A percentile compares a stretch with the other conserved stretches of the same genome.
These are phyloP conservation scores for Patella pellucida DNA, from an alignment of 2,888 invertebrate species.

Conservation along the genomic window DNA sequence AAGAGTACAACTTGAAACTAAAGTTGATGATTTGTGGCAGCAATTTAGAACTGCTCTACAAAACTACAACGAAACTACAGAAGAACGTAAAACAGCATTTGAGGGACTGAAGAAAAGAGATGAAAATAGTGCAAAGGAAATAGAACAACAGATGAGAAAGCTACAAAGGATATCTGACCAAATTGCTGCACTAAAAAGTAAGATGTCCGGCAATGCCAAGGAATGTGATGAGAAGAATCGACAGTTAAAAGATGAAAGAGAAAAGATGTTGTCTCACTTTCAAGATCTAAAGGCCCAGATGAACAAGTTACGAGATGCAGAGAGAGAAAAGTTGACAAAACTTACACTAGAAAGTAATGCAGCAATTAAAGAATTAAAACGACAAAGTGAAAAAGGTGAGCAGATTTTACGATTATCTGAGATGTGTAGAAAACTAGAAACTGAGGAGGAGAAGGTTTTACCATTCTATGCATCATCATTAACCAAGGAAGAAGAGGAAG, in stretches of 20 bases:
- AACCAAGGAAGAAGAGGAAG: slow-evolving; percentile 68
- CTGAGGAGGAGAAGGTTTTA: slow-evolving; percentile 72
- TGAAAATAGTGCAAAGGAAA: slow-evolving; percentile 69
- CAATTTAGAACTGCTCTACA: slow-evolving; percentile 66
- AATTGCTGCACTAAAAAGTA: slow-evolving; percentile 66
- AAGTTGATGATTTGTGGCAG: slow-evolving; percentile 68
- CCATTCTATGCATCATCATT: slow-evolving; percentile 71
- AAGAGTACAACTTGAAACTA: slow-evolving; percentile 65
- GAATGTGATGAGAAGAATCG: slow-evolving; percentile 70
- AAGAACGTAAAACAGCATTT: slow-evolving; percentile 68
- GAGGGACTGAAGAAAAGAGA: slow-evolving; percentile 69
- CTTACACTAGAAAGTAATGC: slow-evolving; percentile 69
- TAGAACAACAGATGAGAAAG: slow-evolving; percentile 70
- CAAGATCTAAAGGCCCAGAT: slow-evolving; percentile 70
- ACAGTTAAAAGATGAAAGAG: slow-evolving; percentile 68
- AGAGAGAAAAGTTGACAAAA: slow-evolving; percentile 67
- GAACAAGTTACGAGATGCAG: slow-evolving; percentile 68
- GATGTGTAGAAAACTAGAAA: slow-evolving; percentile 71
- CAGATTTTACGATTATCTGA: slow-evolving; percentile 68
- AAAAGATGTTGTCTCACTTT: slow-evolving; percentile 67
- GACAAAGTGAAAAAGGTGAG: slow-evolving; percentile 66
- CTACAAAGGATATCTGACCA: slow-evolving; percentile 69
- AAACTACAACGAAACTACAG: slow-evolving; percentile 69
- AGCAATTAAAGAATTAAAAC: slow-evolving; percentile 65
- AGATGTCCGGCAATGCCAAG: slow-evolving; percentile 67